Evolutionary conservation across 2,797 vertebrate genomes (phyloP), one percentile per base, ranked within the genome.

Genomic region (Margarornis squamiger): DNA sequence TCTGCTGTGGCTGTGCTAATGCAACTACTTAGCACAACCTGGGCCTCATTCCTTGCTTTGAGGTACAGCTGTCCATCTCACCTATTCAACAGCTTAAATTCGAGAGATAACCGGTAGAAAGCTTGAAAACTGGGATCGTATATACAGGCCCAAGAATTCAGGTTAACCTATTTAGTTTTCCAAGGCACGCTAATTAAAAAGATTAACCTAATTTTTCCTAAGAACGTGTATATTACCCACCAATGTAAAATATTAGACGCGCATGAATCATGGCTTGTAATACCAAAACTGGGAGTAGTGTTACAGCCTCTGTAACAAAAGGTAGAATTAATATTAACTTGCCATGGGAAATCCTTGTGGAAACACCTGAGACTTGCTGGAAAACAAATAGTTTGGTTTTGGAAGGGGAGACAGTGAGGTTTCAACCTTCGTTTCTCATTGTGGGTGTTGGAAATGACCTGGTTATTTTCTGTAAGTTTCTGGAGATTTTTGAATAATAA

Each of bases 161-260:
- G 83, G 83, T 85, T 93, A 70, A 58, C 62, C 67, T 76, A 58
- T 38, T 90, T 85, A 81, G 49, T 84, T 92, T 84, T 75, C 55
- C 79, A 92, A 94, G 74, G 71, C 80, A 95, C 4, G 83, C 90
- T 79, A 72, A 88, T 96, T 90, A 93, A 85, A 92, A 88, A 79
- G 88, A 92, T 95, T 95, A 95, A 90, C 93, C 95, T 94, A 66
- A 63, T 95, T 92, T 94, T 75, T 73, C 46, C 24, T 71, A 58
- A 58, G 73, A 68, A 39, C 27, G 27, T 72, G 7, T 32, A 0
- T 84, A 34, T 73, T 88, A 86, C n/a, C 83, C 59, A 76, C 32
- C 58, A 14, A 5, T 78, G 36, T 61, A 55, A 88, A 94, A 78
- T 63, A 18, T 4, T 55, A 63, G 86, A 92, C 0, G 5, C 10